Base-by-base conservation (phyloP, 2,888 invertebrate genomes). In the Aspidiotus destructor region DNA sequence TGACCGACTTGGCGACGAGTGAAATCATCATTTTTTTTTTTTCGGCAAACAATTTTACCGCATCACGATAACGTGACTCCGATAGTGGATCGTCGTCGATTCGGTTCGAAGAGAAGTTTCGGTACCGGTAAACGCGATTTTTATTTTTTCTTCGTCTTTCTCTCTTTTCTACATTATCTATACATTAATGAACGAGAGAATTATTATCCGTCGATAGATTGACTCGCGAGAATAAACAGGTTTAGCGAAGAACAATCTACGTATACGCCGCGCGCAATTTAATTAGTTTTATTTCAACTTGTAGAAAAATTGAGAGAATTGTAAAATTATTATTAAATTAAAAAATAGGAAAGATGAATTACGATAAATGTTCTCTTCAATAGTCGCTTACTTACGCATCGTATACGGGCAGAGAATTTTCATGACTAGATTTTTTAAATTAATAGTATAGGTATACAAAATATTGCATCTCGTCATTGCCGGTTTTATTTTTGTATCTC, bases 1-100 rank as follows among this genome's bases (percentile, higher is more conserved):
- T 48, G 48, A n/a, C 10, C 48, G 48, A 13, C 48, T 11, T 48
- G 28, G 28, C 10, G 48, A 48, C 48, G 48, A 48, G 48, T 48
- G 48, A 48, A 48, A 48, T 48, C n/a, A 48, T 48, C 28, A 28
- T 28, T 28, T 28, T 28, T 28, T 28, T 28, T 28, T 28, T 28
- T 48, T 48, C n/a, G 48, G 48, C 48, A 6, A 48, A 48, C 48
- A n/a, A 13, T 48, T 48, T 48, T n/a, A 48, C 48, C 48, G 48
- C 48, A 13, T 48, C 48, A 48, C 48, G 48, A 48, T 48, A 48
- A 48, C 48, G 48, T 48, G 48, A 48, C 48, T 48, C n/a, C n/a
- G n/a, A 48, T 48, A 48, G 48, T n/a, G 48, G 11, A 48, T 48
- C 48, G 48, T 48, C 48, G 48, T 48, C 48, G 48, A 28, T 28